Conservation (phyloP, 2,113 vertebrate genomes). For the Caranx melampygus region DNA sequence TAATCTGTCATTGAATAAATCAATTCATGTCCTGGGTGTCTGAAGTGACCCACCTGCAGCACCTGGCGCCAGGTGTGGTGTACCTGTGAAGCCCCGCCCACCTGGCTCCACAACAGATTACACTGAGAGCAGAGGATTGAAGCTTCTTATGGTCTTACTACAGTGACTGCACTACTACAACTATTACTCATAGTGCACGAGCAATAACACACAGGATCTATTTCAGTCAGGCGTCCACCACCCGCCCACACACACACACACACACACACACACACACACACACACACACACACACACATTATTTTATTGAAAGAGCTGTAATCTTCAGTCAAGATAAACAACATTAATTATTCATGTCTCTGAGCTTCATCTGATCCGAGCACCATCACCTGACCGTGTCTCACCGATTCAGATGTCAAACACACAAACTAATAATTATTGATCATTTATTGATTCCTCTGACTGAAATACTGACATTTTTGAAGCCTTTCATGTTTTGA, state of each 20-base stretch:
- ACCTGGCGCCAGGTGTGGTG: conserved; percentile 27
- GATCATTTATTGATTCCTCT: background rate
- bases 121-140: conserved; percentile 29
- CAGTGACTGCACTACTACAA: conserved; percentile 1
- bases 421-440: background rate
- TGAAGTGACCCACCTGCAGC: background rate
- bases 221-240: background rate
- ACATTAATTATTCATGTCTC: conserved; percentile 15
- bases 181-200: conserved; percentile 8
- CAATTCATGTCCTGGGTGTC: no score
- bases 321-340: background rate
- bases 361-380: background rate
- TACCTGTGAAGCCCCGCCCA: conserved; percentile 63
- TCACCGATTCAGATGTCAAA: background rate
- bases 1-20: no score
- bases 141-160: conserved; percentile 44
- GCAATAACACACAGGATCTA: background rate
- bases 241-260: background rate
- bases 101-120: conserved; percentile 50
- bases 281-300: background rate
- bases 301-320: background rate
- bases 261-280: background rate
- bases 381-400: background rate
- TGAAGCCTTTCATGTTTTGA: background rate
- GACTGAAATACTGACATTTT: background rate